phyloP scores from a whole-genome alignment of 2,113 vertebrate genomes.

The Epinephelus moara region DNA sequence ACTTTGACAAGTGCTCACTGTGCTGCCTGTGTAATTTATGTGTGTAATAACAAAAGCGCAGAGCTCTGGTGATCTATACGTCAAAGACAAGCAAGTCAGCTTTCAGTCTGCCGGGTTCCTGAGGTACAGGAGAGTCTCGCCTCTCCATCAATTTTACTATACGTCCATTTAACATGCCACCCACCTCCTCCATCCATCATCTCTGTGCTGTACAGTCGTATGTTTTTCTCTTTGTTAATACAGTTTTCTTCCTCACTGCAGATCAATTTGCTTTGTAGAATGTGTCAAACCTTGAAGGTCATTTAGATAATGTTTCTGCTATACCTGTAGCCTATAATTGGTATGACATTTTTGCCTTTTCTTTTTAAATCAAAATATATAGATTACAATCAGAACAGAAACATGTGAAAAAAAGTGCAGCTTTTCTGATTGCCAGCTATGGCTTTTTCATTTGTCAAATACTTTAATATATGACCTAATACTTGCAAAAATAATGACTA shows the following conservation, averaged over 20 bases:
- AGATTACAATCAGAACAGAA: neutral
- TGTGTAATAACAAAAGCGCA: constrained; percentile 60
- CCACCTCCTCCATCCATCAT: neutral
- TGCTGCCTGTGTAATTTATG: constrained; percentile 53
- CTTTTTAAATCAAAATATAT: neutral
- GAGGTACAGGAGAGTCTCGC: neutral
- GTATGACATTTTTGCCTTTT: fast-evolving
- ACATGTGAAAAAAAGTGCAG: neutral
- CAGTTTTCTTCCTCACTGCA: neutral
- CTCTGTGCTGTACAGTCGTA: neutral
- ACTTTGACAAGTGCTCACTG: constrained; percentile 46
- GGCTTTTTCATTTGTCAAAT: neutral
- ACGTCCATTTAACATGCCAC: constrained; percentile 3
- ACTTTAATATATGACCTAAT: neutral
- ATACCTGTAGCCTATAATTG: neutral
- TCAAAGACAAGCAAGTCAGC: constrained; percentile 47
- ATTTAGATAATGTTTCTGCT: neutral
- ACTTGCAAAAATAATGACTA: neutral
- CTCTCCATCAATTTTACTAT: neutral
- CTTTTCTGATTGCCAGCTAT: neutral
- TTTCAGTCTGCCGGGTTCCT: constrained; percentile 19
- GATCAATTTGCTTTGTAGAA: neutral
- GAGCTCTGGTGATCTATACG: constrained; percentile 53
- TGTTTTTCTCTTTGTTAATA: neutral
- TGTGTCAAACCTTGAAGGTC: neutral